phyloP scores from a whole-genome alignment of 64 coral and sea anemone species.

The Actinia equina region DNA sequence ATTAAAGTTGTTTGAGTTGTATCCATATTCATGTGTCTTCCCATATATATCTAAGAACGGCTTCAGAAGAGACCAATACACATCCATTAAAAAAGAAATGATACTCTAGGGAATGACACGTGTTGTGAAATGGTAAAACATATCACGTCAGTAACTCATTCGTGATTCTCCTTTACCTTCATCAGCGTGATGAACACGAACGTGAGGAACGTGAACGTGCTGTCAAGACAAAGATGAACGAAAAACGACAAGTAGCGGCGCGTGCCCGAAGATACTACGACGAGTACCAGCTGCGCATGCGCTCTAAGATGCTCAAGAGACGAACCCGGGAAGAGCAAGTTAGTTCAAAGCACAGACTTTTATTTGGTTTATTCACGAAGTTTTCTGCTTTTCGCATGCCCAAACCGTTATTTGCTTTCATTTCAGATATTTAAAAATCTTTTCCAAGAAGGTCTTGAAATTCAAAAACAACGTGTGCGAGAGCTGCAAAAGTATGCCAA shows the following conservation, averaged over 20 bases:
- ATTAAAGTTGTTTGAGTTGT: no score
- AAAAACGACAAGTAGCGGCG: conserved; percentile 87
- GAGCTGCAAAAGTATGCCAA: conserved; percentile 83
- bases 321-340: conserved; percentile 94
- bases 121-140: no score
- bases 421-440: conserved; percentile 90
- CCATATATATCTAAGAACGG: no score
- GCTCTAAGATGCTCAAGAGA: conserved; percentile 92
- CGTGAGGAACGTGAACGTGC: conserved; percentile 70
- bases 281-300: conserved; percentile 95
- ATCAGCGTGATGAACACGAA: conserved; percentile 81
- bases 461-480: conserved; percentile 91
- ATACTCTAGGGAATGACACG: no score
- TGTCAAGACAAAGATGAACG: conserved; percentile 69
- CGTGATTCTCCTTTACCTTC: neutral
- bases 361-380: no score
- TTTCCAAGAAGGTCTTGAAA: conserved; percentile 93
- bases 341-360: neutral
- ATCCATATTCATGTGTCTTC: no score
- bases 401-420: neutral
- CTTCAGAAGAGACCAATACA: no score
- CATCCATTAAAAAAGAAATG: no score
- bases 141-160: no score
- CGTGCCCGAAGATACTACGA: conserved; percentile 96
- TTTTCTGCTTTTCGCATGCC: no score